Conservation (phyloP, 1,140 invertebrate genomes). For the Calephelis nemesis region DNA sequence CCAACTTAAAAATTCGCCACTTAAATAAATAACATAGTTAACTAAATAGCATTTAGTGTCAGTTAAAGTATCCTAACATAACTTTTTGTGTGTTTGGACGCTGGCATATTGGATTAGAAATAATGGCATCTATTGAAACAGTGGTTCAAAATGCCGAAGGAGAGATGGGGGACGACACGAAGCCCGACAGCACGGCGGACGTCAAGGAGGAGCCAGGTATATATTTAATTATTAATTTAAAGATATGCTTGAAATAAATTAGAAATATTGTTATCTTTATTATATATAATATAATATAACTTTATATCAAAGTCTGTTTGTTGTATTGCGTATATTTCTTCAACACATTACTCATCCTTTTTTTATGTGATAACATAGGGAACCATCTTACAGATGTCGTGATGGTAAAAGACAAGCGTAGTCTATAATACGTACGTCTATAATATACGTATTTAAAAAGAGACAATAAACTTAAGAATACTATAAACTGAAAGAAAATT, state of each 20-base stretch:
- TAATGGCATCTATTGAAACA: constrained; percentile 90
- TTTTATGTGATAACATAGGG: too few species aligned
- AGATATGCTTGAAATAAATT: background rate
- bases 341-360: too few species aligned
- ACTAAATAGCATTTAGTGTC: constrained; percentile 16
- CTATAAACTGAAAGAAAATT: too few species aligned
- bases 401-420: too few species aligned
- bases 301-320: too few species aligned
- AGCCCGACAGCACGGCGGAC: constrained; percentile 80
- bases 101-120: constrained; percentile 79
- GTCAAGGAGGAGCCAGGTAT: constrained; percentile 80
- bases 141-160: constrained; percentile 86
- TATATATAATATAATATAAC: too few species aligned
- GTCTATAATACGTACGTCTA: too few species aligned
- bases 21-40: constrained; percentile 3
- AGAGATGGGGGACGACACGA: constrained; percentile 72
- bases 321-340: too few species aligned
- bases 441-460: too few species aligned
- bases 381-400: too few species aligned
- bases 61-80: constrained; percentile 49
- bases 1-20: too few species aligned
- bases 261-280: background rate
- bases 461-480: too few species aligned
- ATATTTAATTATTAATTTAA: constrained; percentile 33
- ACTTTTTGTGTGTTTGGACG: constrained; percentile 66